Percentiles rank a stretch among this genome's conserved stretches.
phyloP scores from a whole-genome alignment of 53 echinoderm and acorn worm species.

The Holothuria leucospilota region DNA sequence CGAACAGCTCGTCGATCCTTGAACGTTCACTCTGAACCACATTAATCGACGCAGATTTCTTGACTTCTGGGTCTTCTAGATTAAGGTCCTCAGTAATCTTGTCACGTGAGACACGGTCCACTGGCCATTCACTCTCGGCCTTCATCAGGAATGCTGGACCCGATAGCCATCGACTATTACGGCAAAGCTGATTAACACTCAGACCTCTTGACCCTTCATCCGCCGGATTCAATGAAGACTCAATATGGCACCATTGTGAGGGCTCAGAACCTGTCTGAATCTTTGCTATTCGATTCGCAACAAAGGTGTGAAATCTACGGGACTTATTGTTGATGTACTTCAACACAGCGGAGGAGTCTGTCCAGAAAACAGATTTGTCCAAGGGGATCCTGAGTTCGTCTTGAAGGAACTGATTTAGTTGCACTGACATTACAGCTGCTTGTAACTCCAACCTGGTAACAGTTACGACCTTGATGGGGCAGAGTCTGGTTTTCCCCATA shows the following conservation, averaged over 20 bases:
- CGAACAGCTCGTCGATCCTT: constrained; percentile 13
- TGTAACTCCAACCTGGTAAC: constrained; percentile 52
- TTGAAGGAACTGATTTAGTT: neutral
- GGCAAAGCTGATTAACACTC: too few species aligned
- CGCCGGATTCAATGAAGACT: too few species aligned
- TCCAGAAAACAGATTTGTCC: constrained; percentile 43
- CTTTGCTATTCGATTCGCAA: constrained; percentile 62
- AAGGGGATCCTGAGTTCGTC: constrained; percentile 45
- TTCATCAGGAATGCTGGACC: too few species aligned
- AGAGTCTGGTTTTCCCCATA: constrained; percentile 61
- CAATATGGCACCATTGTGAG: too few species aligned
- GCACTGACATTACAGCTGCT: constrained; percentile 47
- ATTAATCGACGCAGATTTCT: neutral
- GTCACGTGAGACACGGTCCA: too few species aligned
- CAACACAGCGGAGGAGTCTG: constrained; percentile 63
- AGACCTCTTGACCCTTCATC: constrained; percentile 39
- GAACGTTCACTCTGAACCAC: neutral
- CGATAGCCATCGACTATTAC: too few species aligned
- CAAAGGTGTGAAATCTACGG: constrained; percentile 61
- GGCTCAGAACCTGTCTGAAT: constrained; percentile 33
- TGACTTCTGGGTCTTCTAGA: too few species aligned
- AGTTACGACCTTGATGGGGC: constrained; percentile 55
- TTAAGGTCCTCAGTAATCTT: too few species aligned
- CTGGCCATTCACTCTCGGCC: too few species aligned
- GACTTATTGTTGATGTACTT: constrained; percentile 60